Base-by-base conservation (phyloP, 2,888 invertebrate genomes). In the Ophonus ardosiacus region DNA sequence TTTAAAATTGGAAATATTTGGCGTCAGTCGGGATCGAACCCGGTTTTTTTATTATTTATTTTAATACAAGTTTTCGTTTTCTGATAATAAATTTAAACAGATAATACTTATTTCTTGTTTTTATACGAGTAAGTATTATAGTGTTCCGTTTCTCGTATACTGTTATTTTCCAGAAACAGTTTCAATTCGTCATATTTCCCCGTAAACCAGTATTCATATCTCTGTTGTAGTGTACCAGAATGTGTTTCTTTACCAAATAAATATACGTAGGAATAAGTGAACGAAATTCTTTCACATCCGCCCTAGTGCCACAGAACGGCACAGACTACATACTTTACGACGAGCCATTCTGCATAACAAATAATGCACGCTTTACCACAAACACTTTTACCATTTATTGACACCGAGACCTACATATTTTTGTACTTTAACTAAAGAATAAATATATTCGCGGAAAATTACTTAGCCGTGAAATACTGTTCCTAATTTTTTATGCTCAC, bases 311-410 rank as follows among this genome's bases (percentile, higher is more conserved):
- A 43, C 18, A 71, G 43, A 43, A 74, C 8, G 17, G 10, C 71
- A 74, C 15, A 13, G n/a, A 43, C 43, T 68, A 43, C 71, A 74
- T 74, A 74, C 43, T 74, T 74, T 18, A 74, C 31, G 68, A 13
- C 6, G 38, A 38, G 15, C n/a, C 31, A 43, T 43, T 43, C 17
- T 17, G 71, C 40, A 74, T 74, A 74, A 43, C 7, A 68, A 68
- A 68, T 15, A 68, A 63, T 24, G 24, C 10, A 68, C 68, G 24
- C 17, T 63, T 68, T 38, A 68, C 13, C 38, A 68, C 68, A 68
- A 65, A 68, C 68, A 68, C 68, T 68, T 68, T 68, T 68, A 68
- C 68, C 68, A 38, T 31, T 40, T 31, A n/a, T 31, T 68, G 68
- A 68, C 68, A 68, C 15, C 31, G n/a, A 38, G 38, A 68, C 68